These are phyloP conservation scores for Phalacrocorax carbo DNA, from an alignment of 2,113 vertebrate genomes.

Conservation along the genomic window DNA sequence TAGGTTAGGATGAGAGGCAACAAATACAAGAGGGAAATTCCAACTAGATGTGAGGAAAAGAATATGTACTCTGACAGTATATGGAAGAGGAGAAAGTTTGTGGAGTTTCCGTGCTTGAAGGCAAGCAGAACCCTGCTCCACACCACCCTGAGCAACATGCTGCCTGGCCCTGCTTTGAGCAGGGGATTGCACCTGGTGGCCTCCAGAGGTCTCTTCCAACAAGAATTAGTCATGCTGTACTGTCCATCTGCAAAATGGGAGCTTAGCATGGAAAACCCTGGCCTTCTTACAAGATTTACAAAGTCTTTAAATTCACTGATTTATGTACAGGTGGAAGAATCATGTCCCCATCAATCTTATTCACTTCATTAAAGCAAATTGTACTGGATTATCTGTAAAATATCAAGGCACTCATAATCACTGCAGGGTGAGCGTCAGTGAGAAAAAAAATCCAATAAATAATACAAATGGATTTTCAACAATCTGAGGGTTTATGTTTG, in stretches of 20 bases:
- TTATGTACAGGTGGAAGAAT: neutral
- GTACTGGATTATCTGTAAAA: neutral
- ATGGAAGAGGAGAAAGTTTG: neutral
- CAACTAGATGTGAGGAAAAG: neutral
- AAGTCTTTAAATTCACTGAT: neutral
- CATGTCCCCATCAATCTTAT: neutral
- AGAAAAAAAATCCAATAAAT: neutral
- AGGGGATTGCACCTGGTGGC: neutral
- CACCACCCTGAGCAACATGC: fast-evolving
- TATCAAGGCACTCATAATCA: neutral
- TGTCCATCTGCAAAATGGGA: neutral
- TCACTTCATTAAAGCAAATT: neutral
- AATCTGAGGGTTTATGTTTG: neutral
- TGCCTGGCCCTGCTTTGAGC: neutral
- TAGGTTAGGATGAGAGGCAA: neutral
- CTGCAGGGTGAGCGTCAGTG: neutral
- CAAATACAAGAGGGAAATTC: neutral
- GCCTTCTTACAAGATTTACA: neutral
- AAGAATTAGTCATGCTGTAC: neutral
- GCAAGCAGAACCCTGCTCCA: neutral
- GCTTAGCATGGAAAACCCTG: neutral
- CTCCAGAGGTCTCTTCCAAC: neutral
- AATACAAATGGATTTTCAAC: neutral
- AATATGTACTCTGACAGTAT: neutral
- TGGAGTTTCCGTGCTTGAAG: neutral